A percentile compares a stretch with the other conserved stretches of the same genome.
Evolutionary conservation across 2,113 vertebrate species (phyloP).

Genomic region (Lynx canadensis): DNA sequence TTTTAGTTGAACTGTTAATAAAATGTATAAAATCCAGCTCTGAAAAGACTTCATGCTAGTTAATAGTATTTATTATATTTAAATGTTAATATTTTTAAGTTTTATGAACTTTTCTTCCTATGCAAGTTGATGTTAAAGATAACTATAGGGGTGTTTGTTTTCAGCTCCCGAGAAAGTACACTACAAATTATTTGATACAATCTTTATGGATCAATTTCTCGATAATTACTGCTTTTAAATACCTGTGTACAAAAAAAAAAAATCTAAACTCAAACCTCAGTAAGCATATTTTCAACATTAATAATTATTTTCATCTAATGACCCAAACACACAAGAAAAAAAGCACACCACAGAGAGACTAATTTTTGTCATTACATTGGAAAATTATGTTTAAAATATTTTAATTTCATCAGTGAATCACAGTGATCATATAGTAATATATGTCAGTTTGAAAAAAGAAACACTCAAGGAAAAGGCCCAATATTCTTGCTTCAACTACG

Average conservation of each 20-base stretch:
- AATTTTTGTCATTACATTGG: constrained; percentile 64
- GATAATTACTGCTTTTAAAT: constrained; percentile 21
- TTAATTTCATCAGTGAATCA: constrained; percentile 53
- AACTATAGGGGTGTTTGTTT: not conserved
- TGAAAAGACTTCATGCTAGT: constrained; percentile 66
- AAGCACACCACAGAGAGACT: constrained; percentile 44
- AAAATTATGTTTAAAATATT: constrained; percentile 75
- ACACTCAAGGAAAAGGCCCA: constrained; percentile 72
- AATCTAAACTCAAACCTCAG: constrained; percentile 42
- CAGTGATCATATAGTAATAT: constrained; percentile 61
- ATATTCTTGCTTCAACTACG: constrained; percentile 83
- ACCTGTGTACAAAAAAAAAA: constrained; percentile 34
- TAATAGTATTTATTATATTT: constrained; percentile 58
- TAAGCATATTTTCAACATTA: constrained; percentile 57
- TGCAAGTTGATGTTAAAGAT: constrained; percentile 64
- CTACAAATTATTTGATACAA: constrained; percentile 49
- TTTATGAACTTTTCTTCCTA: constrained; percentile 68
- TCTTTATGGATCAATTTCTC: constrained; percentile 39
- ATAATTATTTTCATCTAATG: constrained; percentile 60
- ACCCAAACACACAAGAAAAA: constrained; percentile 34
- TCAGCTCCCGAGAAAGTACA: constrained; percentile 47
- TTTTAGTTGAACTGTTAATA: constrained; percentile 54
- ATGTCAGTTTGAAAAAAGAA: constrained; percentile 15
- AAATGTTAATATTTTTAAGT: constrained; percentile 72
- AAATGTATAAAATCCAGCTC: constrained; percentile 49